Conservation (phyloP, 2,113 vertebrate species). For the Myocastor coypus region DNA sequence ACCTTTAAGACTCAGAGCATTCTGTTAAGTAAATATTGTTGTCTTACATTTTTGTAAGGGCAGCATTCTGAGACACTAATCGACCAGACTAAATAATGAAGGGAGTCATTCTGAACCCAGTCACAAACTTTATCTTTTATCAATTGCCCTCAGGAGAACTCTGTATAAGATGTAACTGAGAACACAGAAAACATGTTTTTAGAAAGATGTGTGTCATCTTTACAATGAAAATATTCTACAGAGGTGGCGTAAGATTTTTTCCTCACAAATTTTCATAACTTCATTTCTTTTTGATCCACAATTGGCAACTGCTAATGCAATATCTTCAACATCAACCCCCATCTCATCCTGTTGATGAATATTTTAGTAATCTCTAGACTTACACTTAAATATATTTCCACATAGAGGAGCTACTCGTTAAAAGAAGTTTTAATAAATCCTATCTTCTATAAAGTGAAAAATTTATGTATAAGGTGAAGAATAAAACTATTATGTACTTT, state of each 20-base stretch:
- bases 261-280: conserved; percentile 42
- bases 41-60: neutral
- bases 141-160: neutral
- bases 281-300: conserved; percentile 49
- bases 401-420: conserved; percentile 67
- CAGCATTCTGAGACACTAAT: neutral
- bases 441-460: conserved; percentile 37
- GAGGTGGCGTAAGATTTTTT: conserved; percentile 28
- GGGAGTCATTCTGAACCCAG: conserved; percentile 17
- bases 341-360: conserved; percentile 66
- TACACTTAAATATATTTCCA: conserved; percentile 65
- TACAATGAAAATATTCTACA: conserved; percentile 40
- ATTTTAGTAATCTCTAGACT: conserved; percentile 69
- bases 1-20: conserved; percentile 26
- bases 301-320: conserved; percentile 16
- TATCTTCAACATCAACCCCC: conserved; percentile 35
- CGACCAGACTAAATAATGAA: neutral
- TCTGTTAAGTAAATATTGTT: neutral
- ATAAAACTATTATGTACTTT: conserved; percentile 33
- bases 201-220: neutral
- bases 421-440: conserved; percentile 60
- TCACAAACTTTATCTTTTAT: conserved; percentile 18
- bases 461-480: conserved; percentile 27
- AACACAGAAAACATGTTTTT: conserved; percentile 31
- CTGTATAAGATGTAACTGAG: conserved; percentile 23